Percentiles rank a stretch among this genome's conserved stretches.
Conservation (phyloP, 2,113 vertebrate species). For the Nipponia nippon region DNA sequence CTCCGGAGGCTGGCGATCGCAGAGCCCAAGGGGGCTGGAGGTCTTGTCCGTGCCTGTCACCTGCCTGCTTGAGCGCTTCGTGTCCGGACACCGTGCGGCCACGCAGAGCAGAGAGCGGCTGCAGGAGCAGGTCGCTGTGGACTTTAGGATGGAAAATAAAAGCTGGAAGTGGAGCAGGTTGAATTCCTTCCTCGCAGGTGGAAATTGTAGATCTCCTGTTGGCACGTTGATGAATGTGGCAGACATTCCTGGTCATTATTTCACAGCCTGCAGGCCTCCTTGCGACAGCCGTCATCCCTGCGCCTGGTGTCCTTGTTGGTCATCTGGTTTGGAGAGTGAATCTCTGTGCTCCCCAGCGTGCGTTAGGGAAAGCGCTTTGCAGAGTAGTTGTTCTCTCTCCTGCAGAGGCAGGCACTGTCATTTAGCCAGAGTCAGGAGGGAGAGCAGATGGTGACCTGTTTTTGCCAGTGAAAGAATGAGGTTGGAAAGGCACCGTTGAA, state of each 20-base stretch:
- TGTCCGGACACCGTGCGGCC: rapidly evolving
- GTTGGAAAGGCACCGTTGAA: not conserved
- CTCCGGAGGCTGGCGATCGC: not conserved
- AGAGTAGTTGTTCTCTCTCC: not conserved
- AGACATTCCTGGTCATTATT: not conserved
- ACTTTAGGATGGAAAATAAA: not conserved
- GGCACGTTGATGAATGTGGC: not conserved
- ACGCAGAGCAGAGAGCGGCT: not conserved
- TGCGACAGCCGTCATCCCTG: not conserved
- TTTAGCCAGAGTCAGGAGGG: not conserved
- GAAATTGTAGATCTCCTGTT: not conserved
- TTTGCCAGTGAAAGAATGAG: conserved; percentile 1
- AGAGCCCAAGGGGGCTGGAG: not conserved
- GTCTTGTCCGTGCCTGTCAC: not conserved
- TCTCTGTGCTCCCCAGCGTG: not conserved
- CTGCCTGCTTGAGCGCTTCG: not conserved
- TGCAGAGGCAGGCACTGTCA: not conserved
- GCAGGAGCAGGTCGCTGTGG: not conserved
- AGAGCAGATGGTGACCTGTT: conserved; percentile 48
- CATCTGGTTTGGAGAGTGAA: not conserved
- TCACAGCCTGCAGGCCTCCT: not conserved
- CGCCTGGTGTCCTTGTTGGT: not conserved
- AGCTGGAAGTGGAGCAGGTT: not conserved
- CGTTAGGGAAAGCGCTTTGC: not conserved
- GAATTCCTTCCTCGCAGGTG: not conserved